Conservation (phyloP, 2,113 vertebrate genomes). For the Platycercus adscitus region DNA sequence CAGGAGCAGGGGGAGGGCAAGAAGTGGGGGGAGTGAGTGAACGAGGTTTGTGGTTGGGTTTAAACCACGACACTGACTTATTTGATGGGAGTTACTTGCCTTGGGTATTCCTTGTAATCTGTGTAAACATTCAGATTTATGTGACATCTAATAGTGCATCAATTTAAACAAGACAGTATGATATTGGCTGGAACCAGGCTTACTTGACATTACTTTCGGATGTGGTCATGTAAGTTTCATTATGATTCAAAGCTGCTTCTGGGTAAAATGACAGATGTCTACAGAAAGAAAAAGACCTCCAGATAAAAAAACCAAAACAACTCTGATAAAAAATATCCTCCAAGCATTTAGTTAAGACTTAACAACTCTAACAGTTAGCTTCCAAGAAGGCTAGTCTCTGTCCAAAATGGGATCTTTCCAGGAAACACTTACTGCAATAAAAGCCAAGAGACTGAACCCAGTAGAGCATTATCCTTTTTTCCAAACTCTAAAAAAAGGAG, state of each 20-base stretch:
- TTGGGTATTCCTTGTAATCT: background rate
- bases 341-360: background rate
- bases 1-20: no score
- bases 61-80: no score
- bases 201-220: background rate
- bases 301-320: background rate
- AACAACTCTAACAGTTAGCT: background rate
- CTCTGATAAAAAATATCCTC: background rate
- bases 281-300: background rate
- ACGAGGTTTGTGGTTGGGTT: no score
- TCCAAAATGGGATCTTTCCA: background rate
- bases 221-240: background rate
- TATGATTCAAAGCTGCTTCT: background rate
- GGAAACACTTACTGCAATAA: background rate
- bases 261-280: background rate
- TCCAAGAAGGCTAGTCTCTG: background rate
- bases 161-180: background rate
- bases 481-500: background rate
- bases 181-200: background rate
- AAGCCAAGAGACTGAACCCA: background rate
- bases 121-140: background rate
- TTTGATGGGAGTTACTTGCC: background rate
- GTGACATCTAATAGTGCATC: background rate
- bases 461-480: background rate
- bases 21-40: no score